Evolutionary conservation across 2,888 invertebrate genomes (phyloP).

Genomic region (Cordilura impudica): DNA sequence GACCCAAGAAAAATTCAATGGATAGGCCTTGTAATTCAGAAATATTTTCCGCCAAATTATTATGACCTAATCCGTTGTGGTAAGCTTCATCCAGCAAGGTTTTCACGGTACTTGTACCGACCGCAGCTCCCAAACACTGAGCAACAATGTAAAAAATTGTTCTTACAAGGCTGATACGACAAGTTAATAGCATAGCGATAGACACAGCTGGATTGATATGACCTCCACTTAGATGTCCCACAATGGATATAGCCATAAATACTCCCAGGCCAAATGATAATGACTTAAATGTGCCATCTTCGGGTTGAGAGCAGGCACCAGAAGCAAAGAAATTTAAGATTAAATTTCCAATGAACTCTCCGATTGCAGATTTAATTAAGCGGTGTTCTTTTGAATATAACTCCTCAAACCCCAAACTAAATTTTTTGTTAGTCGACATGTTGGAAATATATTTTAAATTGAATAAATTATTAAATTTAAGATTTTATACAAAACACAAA

Average conservation of each 20-base stretch:
- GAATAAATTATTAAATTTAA: no score
- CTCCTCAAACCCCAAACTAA: constrained; percentile 44
- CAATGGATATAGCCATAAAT: constrained; percentile 87
- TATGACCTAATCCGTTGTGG: constrained; percentile 84
- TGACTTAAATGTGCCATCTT: constrained; percentile 83
- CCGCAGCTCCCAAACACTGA: constrained; percentile 86
- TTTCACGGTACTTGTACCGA: constrained; percentile 14
- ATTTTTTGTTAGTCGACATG: constrained; percentile 20
- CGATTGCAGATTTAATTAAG: constrained; percentile 88
- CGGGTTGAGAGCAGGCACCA: constrained; percentile 84
- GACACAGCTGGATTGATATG: constrained; percentile 97
- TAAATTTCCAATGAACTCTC: constrained; percentile 90
- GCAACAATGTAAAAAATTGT: constrained; percentile 88
- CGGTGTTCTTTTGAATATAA: constrained; percentile 75
- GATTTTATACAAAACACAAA: neutral
- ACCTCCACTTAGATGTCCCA: constrained; percentile 92
- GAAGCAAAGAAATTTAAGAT: constrained; percentile 93
- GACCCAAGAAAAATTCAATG: constrained; percentile 92
- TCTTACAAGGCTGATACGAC: constrained; percentile 86
- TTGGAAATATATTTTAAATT: neutral
- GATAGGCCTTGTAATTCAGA: constrained; percentile 89
- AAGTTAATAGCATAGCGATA: constrained; percentile 86
- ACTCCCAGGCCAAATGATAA: constrained; percentile 92
- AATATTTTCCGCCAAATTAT: constrained; percentile 81
- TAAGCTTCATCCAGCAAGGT: constrained; percentile 83